Percentiles rank a stretch among this genome's conserved stretches.
Conservation (phyloP, 2,113 vertebrate species). For the Chamaea fasciata region DNA sequence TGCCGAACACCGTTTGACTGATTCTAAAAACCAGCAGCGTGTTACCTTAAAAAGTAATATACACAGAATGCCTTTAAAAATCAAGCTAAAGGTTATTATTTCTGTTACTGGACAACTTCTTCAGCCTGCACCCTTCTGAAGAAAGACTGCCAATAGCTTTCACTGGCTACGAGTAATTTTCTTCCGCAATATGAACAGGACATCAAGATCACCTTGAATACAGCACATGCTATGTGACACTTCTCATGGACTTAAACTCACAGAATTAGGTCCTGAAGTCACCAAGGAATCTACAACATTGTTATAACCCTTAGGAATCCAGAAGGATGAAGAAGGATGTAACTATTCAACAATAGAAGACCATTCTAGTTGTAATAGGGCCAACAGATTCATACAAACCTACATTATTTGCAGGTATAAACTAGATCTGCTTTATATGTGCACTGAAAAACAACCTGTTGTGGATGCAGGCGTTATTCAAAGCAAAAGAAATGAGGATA, state of each 20-base stretch:
- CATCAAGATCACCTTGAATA: not conserved
- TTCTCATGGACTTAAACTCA: not conserved
- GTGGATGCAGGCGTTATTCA: not conserved
- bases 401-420: not conserved
- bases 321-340: not conserved
- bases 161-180: not conserved
- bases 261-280: not conserved
- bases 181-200: not conserved
- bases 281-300: not conserved
- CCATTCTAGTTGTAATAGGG: not conserved
- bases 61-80: not conserved
- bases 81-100: not conserved
- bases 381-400: not conserved
- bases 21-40: not conserved
- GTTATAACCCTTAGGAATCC: not conserved
- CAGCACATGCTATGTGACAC: accelerated
- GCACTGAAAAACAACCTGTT: not conserved
- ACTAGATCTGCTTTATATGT: not conserved
- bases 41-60: not conserved
- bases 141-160: not conserved
- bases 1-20: not conserved
- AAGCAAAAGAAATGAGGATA: not conserved
- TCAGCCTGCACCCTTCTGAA: not conserved
- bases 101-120: not conserved
- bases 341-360: not conserved